Base-by-base conservation (phyloP, 1,140 invertebrate species). In the Camponotus floridanus region DNA sequence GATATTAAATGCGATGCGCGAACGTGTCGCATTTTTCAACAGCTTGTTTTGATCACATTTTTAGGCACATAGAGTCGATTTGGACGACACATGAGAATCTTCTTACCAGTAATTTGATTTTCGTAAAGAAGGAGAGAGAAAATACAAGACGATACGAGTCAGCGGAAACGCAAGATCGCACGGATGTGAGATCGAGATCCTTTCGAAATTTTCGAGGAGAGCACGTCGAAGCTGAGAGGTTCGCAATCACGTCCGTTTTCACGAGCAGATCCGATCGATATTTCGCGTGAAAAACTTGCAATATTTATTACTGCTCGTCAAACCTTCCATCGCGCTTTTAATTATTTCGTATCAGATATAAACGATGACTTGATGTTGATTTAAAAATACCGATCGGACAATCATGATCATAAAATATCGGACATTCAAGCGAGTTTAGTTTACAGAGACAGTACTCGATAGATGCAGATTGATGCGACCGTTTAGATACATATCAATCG, bases 51-150 rank as follows among this genome's bases (percentile, higher is more conserved):
- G 85, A 88, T 88, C 79, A 74, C 79, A 84, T 87, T 90, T 74
- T 90, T 86, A 90, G 89, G 89, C 89, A 90, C 88, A 88, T 88
- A 57, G 48, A 83, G 80, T 86, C 85, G 89, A 79, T 86, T 85
- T 83, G 86, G 80, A 84, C 88, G 88, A 64, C 51, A 73, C 73
- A 55, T 62, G 78, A 64, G 78, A 68, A 85, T 67, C 51, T 57
- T 48, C 57, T 80, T 86, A 86, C 33, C 51, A 76, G 26, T 33
- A 79, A 76, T 76, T 85, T 79, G 83, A 86, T 85, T 91, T 79
- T 31, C 86, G 76, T 76, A 76, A 86, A 90, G 78, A 89, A 90
- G 39, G 18, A 55, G 70, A 87, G 18, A 55, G 70, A 87, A 83
- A 83, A 48, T 73, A 48, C 55, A 39, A 59, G 79, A 81, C 51